Evolutionary conservation across 2,888 invertebrate genomes (phyloP), one percentile per base, ranked within the genome.

Genomic region (Aradus depressus): DNA sequence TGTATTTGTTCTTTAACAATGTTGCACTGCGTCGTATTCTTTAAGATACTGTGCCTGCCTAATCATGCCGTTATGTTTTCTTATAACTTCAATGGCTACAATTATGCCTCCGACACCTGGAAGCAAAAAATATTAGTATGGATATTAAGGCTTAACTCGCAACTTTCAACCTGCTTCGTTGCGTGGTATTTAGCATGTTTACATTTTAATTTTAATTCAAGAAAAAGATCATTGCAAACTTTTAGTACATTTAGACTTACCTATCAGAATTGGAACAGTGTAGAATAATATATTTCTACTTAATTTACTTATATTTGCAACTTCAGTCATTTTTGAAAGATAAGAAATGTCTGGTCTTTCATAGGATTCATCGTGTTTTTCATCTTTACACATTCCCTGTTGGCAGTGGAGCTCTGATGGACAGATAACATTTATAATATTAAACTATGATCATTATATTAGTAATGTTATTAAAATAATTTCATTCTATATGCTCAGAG

Each of bases 41-140:
- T 47, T 47, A 4, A 19, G 18, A 3, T 28, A 31, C 10, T 47
- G 47, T 14, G 16, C 23, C 4, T 37, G 6, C 38, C 28, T 37
- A 5, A 25, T 23, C 12, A 22, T 12, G 19, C 28, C 25, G 4
- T 23, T 37, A 28, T 47, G 37, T 18, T 38, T 47, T 19, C 47
- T 35, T 6, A 47, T 28, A 2, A 47, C 26, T 47, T 47, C 47
- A 14, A 35, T 26, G 10, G 34, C 47, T 21, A 47, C 12, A 5
- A 47, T 35, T n/a, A 37, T 38, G 25, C 47, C 47, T 35, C 47
- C 47, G 8, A 47, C 38, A 19, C 47, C 47, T 47, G 26, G 4
- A 38, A 47, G 12, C 16, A 22, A 3, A 12, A 25, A n/a, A n/a
- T n/a, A n/a, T n/a, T n/a, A n/a, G n/a, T n/a, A n/a, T n/a, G n/a